Evolutionary conservation across 2,113 vertebrate species (phyloP), one percentile per base, ranked within the genome.

Genomic region (Oreochromis aureus): DNA sequence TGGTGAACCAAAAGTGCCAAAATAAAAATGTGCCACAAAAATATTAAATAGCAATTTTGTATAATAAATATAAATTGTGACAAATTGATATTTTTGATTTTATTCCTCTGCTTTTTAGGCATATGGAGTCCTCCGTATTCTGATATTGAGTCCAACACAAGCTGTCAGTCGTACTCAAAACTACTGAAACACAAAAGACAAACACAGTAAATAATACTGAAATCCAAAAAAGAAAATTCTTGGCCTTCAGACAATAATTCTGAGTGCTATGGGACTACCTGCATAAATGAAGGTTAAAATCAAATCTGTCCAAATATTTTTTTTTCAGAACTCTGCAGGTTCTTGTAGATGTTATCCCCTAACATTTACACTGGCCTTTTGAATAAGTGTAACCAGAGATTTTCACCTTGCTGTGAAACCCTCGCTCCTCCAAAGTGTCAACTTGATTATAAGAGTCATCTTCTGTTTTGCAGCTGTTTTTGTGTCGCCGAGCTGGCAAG

Each of bases 21-120:
- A 51, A 76, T 48, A 48, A 27, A 73, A 11, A 73, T 30, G 15
- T 48, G 15, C 71, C 22, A 76, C 71, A 51, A 48, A 76, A 32
- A 4, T 51, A 51, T 27, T 73, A 27, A 73, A 51, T 19, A 3
- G 44, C 16, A 12, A 10, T 78, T 78, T 51, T 78, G 41, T 48
- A 76, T 76, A 76, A 76, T 48, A 76, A 76, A 76, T 48, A 48
- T 73, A 73, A 73, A 73, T 46, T 46, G 69, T 46, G 39, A 46
- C 39, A 73, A 46, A 2, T 46, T 48, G 1, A 48, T 30, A 48
- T 48, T 73, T 73, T 46, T 27, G 13, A 16, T 48, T 73, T 73
- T 18, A 73, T 46, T 71, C 63, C 11, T 41, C 13, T 11, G 41
- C 2, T 6, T 55, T 19, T 55, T 55, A 55, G 54, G n/a, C 41